A percentile compares a stretch with the other conserved stretches of the same genome.
Evolutionary conservation across 2,888 invertebrate species (phyloP).

Genomic region (Marasmarcha lunaedactyla): DNA sequence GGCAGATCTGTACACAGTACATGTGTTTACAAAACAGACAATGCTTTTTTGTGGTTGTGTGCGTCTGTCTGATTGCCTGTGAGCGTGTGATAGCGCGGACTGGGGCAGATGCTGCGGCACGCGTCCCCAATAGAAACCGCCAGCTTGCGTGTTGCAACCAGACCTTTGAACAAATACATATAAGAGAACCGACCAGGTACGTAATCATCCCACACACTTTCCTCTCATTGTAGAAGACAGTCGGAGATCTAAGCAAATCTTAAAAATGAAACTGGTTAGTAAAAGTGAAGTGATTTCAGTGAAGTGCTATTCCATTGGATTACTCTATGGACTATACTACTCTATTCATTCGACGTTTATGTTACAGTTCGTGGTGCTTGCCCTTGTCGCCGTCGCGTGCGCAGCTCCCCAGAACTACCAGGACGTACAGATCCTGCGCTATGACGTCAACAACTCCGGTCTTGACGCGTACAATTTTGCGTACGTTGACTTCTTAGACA

Average conservation of each 20-base stretch:
- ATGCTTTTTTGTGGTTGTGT: neutral
- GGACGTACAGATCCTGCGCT: constrained; percentile 72
- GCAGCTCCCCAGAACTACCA: constrained; percentile 51
- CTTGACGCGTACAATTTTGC: constrained; percentile 69
- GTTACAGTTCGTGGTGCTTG: constrained; percentile 49
- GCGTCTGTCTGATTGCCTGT: constrained; percentile 12
- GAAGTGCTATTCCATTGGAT: constrained; percentile 22
- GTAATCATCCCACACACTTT: constrained; percentile 52
- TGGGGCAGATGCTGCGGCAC: constrained; percentile 12
- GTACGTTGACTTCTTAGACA: constrained; percentile 38
- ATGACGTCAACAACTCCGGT: constrained; percentile 73
- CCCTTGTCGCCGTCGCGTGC: constrained; percentile 32
- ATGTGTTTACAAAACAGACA: constrained; percentile 32
- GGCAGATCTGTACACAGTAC: constrained; percentile 25
- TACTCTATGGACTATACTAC: constrained; percentile 13
- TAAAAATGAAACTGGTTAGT: constrained; percentile 60
- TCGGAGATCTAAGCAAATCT: constrained; percentile 28
- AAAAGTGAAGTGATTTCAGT: constrained; percentile 22
- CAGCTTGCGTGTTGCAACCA: constrained; percentile 45
- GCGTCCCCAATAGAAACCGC: constrained; percentile 20
- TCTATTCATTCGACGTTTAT: constrained; percentile 18
- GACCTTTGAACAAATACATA: constrained; percentile 57
- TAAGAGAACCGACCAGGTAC: constrained; percentile 51
- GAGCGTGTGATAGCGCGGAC: constrained; percentile 8
- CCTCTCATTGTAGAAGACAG: constrained; percentile 39